Percentiles rank a stretch among this genome's conserved stretches.
These are phyloP conservation scores for Melolontha melolontha DNA, from an alignment of 2,888 invertebrate genomes.

Conservation along the genomic window DNA sequence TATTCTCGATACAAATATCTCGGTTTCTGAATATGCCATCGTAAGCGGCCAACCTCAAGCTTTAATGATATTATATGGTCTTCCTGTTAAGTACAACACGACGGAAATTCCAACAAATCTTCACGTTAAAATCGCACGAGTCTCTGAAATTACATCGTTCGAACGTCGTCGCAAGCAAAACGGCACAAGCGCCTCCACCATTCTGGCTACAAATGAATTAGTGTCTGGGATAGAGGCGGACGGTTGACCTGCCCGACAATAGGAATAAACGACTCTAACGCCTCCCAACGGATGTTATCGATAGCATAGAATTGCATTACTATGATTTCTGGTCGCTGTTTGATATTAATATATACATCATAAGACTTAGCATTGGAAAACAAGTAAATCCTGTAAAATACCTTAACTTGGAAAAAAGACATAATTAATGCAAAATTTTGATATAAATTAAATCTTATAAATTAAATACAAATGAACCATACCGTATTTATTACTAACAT, in stretches of 20 bases:
- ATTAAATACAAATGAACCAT: no score
- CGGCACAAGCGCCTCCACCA: not conserved
- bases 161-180: not conserved
- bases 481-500: no score
- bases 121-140: slow-evolving; percentile 24
- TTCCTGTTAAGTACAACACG: slow-evolving; percentile 6
- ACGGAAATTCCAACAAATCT: slow-evolving; percentile 33
- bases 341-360: not conserved
- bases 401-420: no score
- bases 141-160: no score
- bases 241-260: not conserved
- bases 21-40: slow-evolving; percentile 4
- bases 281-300: slow-evolving; percentile 9
- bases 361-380: no score
- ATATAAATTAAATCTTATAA: no score
- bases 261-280: not conserved
- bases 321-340: slow-evolving; percentile 2
- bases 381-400: no score
- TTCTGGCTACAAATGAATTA: slow-evolving; percentile 15
- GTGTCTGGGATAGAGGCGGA: not conserved
- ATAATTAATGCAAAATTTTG: no score
- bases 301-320: not conserved
- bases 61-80: slow-evolving; percentile 1
- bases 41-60: slow-evolving; percentile 9
- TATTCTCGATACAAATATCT: slow-evolving; percentile 34